Conservation (phyloP, 1,140 invertebrate genomes). For the Ips nitidus region DNA sequence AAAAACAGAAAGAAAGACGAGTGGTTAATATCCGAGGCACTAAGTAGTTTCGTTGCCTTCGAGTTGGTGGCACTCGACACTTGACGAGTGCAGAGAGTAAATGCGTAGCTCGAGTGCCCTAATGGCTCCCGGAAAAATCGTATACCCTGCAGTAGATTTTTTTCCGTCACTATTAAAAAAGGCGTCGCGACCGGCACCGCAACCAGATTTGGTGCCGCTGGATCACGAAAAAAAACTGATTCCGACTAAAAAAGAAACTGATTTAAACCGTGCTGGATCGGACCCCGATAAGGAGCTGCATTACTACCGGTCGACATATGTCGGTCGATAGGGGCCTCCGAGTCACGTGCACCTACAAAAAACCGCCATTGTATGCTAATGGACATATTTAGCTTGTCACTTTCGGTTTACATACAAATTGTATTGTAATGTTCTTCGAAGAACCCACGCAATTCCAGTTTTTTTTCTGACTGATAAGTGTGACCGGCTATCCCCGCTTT, state of each 20-base stretch:
- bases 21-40: constrained; percentile 9
- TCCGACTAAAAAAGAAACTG: too few relatives aligned
- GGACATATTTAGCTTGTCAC: constrained; percentile 19
- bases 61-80: constrained; percentile 5
- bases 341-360: constrained; percentile 17
- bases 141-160: too few relatives aligned
- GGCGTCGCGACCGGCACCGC: too few relatives aligned
- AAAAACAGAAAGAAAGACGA: constrained; percentile 7
- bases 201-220: too few relatives aligned
- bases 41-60: constrained; percentile 5
- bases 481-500: too few relatives aligned
- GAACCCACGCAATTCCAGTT: constrained; percentile 4
- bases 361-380: constrained; percentile 23
- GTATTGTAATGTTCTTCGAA: constrained; percentile 21
- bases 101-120: constrained; percentile 5
- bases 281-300: neutral
- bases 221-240: too few relatives aligned
- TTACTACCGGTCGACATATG: neutral
- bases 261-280: too few relatives aligned
- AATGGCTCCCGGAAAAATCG: constrained; percentile 6
- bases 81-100: constrained; percentile 14
- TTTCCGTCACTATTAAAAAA: too few relatives aligned
- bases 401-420: constrained; percentile 27
- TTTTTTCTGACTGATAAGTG: neutral
- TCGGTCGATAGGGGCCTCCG: neutral